Evolutionary conservation across 2,113 vertebrate species (phyloP), one percentile per base, ranked within the genome.

Genomic region (Polypterus senegalus): DNA sequence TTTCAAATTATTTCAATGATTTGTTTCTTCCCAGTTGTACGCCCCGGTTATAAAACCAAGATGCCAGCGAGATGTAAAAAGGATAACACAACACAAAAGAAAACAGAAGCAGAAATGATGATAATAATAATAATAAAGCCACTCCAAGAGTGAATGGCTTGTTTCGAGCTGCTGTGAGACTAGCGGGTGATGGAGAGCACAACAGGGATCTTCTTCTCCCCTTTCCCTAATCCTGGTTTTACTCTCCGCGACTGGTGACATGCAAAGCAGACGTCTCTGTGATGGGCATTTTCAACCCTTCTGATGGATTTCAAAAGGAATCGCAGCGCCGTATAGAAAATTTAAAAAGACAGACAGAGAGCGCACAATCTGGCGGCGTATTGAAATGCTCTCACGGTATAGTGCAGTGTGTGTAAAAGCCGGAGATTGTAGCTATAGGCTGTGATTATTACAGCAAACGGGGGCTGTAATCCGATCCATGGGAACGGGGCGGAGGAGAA

Each of bases 401-500:
- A 52, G 3, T 52, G 7, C 48, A 61, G 54, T 10, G 65, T 57
- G 43, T 7, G 7, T 10, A 3, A 10, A 47, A 11, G 55, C 51
- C 65, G 61, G 49, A 48, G 66, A 60, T 61, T 57, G 66, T 48
- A 67, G 64, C 76, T 73, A 74, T 74, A 58, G 56, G 3, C 46
- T 66, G 48, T 65, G 65, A 77, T 72, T 79, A 75, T 77, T 10
- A 9, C 66, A 51, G 72, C 7, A 66, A 46, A 74, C 70, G 61
- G 69, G 72, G 66, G 45, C 78, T 78, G 81, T 52, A 8, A 82
- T 58, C 73, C 67, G 77, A 84, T 83, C 78, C 76, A 81, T 80
- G 78, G 79, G 77, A 83, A 80, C 78, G 76, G 75, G 71, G 75
- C 63, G 76, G 74, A 81, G 3, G 75, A 27, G 63, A 1, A 73